A percentile compares a stretch with the other conserved stretches of the same genome.
Evolutionary conservation across 2,113 vertebrate species (phyloP).

Genomic region (Antechinus stuartii): DNA sequence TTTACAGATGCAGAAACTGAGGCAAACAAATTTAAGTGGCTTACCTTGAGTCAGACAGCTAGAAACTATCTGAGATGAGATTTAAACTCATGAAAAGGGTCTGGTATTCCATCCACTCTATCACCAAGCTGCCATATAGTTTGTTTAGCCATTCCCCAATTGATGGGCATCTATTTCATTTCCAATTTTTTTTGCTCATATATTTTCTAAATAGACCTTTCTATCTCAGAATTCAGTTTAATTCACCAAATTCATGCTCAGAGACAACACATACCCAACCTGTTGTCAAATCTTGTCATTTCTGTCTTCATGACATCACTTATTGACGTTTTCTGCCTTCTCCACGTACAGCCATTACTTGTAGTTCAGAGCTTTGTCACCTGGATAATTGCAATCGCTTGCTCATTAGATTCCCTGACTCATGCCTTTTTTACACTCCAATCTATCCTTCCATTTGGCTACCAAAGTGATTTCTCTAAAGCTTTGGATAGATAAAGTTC

Average conservation of each 20-base stretch:
- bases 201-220: neutral
- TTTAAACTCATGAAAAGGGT: neutral
- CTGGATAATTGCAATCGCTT: neutral
- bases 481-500: neutral
- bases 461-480: neutral
- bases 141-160: neutral
- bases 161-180: neutral
- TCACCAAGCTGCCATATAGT: neutral
- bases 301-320: neutral
- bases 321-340: neutral
- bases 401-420: neutral
- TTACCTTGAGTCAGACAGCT: neutral
- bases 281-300: neutral
- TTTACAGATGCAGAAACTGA: no score
- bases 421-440: neutral
- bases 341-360: neutral
- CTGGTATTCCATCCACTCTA: neutral
- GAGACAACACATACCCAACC: neutral
- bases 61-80: neutral
- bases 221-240: neutral
- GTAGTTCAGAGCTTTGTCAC: neutral
- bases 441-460: neutral
- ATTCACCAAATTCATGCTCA: neutral
- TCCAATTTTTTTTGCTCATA: neutral
- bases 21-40: neutral